A percentile compares a stretch with the other conserved stretches of the same genome.
Evolutionary conservation across 2,888 invertebrate genomes (phyloP).

Genomic region (Pelosia muscerda): DNA sequence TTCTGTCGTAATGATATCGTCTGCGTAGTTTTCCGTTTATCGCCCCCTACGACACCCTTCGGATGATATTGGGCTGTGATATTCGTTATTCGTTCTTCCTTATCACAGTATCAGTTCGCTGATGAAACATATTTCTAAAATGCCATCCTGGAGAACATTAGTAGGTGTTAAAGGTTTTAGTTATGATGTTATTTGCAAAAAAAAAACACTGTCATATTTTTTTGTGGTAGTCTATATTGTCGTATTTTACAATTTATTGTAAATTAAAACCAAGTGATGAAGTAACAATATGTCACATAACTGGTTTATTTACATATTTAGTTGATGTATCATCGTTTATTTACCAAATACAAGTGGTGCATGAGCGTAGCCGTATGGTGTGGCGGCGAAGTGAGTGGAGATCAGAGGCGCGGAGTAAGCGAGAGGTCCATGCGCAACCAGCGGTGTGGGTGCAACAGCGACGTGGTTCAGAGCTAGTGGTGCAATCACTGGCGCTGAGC

Average conservation of each 20-base stretch:
- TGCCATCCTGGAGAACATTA: too few relatives aligned
- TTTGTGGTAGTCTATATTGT: not conserved
- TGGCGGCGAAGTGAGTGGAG: constrained; percentile 30
- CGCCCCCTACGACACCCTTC: too few relatives aligned
- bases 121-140: too few relatives aligned
- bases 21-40: too few relatives aligned
- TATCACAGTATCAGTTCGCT: too few relatives aligned
- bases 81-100: too few relatives aligned
- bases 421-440: constrained; percentile 36
- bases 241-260: not conserved
- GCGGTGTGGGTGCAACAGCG: constrained; percentile 27
- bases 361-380: constrained; percentile 35
- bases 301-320: not conserved
- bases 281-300: not conserved
- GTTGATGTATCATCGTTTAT: not conserved
- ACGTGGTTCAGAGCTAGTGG: constrained; percentile 24
- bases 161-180: too few relatives aligned
- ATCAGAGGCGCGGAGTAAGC: constrained; percentile 44
- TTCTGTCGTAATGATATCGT: too few relatives aligned
- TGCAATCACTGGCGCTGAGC: constrained; percentile 61
- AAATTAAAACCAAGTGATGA: not conserved
- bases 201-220: too few relatives aligned
- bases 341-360: constrained; percentile 37
- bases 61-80: too few relatives aligned
- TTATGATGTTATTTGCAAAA: too few relatives aligned